Evolutionary conservation across 2,113 vertebrate genomes (phyloP).

Genomic region (Leptosomus discolor): DNA sequence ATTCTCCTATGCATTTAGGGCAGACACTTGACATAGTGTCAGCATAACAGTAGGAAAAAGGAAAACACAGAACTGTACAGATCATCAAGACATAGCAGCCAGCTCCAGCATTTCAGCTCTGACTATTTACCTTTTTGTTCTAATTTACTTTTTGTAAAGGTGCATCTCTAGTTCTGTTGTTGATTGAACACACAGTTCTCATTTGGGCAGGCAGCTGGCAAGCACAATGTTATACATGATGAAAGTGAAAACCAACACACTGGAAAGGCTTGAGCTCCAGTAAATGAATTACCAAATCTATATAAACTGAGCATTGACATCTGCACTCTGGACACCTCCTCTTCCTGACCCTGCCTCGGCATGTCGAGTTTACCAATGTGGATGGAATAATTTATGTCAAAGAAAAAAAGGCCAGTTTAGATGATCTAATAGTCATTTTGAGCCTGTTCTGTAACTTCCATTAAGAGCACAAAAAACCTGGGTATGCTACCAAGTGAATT

Average conservation of each 20-base stretch:
- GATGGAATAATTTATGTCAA: background rate
- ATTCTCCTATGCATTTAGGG: background rate
- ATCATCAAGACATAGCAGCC: background rate
- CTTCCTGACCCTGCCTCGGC: background rate
- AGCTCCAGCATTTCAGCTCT: background rate
- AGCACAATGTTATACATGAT: background rate
- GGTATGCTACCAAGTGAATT: background rate
- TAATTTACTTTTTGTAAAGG: background rate
- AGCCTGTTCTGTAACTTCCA: background rate
- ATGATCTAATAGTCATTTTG: background rate
- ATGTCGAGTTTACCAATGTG: background rate
- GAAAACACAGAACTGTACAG: background rate
- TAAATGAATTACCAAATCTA: background rate
- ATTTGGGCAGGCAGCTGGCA: background rate
- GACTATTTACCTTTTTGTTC: background rate
- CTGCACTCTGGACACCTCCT: background rate
- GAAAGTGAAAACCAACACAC: background rate
- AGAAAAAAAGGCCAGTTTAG: background rate
- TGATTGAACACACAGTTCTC: background rate
- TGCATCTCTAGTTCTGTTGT: background rate
- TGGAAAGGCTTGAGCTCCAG: background rate
- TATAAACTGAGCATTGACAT: background rate
- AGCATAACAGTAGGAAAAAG: background rate
- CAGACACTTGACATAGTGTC: background rate
- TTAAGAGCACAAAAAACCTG: background rate